phyloP scores from a whole-genome alignment of 2,113 vertebrate genomes.

The Prolemur simus region DNA sequence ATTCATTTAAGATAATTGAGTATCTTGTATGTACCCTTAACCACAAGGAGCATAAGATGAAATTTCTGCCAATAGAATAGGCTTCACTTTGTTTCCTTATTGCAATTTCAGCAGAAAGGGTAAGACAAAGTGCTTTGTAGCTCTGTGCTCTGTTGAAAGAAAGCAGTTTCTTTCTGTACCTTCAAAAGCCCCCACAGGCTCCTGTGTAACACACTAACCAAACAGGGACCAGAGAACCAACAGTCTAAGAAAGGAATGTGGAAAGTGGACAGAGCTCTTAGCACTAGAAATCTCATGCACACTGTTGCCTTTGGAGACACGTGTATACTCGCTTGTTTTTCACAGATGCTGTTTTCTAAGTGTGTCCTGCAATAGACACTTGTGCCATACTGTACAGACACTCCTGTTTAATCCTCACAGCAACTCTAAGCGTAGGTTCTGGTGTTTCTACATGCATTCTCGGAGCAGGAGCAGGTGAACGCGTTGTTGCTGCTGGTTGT shows the following conservation, averaged over 20 bases:
- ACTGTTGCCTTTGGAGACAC: fast-evolving
- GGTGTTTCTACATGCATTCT: fast-evolving
- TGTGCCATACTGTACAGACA: fast-evolving
- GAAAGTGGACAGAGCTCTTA: background rate
- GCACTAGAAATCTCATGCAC: too few relatives aligned
- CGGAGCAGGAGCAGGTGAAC: background rate
- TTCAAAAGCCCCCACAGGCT: background rate
- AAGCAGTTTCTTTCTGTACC: background rate
- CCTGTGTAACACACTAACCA: background rate
- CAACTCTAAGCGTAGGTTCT: background rate
- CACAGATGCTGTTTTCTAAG: background rate
- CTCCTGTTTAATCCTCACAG: background rate
- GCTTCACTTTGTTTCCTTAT: background rate
- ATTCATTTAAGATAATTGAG: constrained; percentile 5
- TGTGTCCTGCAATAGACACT: background rate
- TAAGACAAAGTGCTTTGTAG: background rate
- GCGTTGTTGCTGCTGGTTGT: background rate
- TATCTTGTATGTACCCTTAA: background rate
- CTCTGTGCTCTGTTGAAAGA: background rate
- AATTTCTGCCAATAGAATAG: constrained; percentile 29
- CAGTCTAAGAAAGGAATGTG: background rate
- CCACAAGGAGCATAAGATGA: background rate
- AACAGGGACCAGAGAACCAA: background rate
- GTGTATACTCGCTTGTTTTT: fast-evolving
- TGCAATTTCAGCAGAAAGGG: background rate